Evolutionary conservation across 2,113 vertebrate genomes (phyloP), one percentile per base, ranked within the genome.

Genomic region (Harpagus bidentatus): DNA sequence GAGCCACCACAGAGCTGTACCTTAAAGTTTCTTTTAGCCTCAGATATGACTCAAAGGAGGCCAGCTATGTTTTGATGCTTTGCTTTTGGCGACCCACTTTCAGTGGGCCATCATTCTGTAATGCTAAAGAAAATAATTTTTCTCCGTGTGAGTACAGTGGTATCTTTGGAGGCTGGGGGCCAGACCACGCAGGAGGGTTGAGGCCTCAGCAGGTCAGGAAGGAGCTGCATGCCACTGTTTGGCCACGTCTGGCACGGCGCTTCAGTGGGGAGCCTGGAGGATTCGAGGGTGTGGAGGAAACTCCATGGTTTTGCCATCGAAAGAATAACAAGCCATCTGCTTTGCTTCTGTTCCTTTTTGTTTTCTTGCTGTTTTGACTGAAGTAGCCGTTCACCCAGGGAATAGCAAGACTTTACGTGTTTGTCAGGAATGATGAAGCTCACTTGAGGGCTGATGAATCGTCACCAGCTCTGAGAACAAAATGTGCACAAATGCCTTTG

Each of bases 171-270:
- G 34, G n/a, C 38, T 18, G 53, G 42, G 21, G 29, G 85, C 11
- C 42, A 0, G 1, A 18, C 16, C 42, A 18, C 0, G 2, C 4
- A 2, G 53, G 25, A 90, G 14, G 12, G 29, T 5, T 48, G 38
- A 45, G 36, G 23, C 22, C 19, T 43, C 53, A 15, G 21, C 2
- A 10, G n/a, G 40, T 10, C 19, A 8, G 58, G n/a, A 56, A 50
- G 36, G 28, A 61, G 31, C 29, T 38, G 29, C 25, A 31, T 1
- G 1, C 11, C 18, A 5, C 31, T 28, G 32, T 45, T 63, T 0
- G 2, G 17, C 65, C 22, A 23, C 0, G 0, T 12, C 26, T 78
- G 53, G 38, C 53, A 56, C 1, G 2, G 40, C 18, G 16, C 59
- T 58, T 85, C 47, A 19, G 43, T 4, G 0, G 25, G 31, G 36